Evolutionary conservation across 2,113 vertebrate species (phyloP), one percentile per base, ranked within the genome.

Genomic region (Orcinus orca): DNA sequence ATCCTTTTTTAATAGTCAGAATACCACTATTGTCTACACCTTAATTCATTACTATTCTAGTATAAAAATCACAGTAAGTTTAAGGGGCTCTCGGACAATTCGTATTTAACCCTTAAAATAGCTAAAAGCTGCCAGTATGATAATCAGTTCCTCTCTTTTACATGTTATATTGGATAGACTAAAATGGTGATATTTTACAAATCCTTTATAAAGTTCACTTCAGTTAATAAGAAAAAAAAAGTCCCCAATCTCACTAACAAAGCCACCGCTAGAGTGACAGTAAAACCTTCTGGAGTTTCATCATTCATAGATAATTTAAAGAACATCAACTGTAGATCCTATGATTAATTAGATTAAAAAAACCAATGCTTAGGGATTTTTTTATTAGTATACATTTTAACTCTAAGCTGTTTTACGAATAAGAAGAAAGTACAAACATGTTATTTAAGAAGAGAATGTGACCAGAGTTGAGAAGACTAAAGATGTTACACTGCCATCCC

Each of bases 121-220:
- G 3, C 33, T 92, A 44, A 85, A 88, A 90, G 17, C n/a, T 70
- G 13, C 29, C 33, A 55, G 20, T 85, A 55, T 41, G 29, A 62
- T 60, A 18, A 18, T 26, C 33, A 80, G 10, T 23, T 74, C 12
- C 23, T 12, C 58, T 81, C n/a, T 50, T 88, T 92, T 3, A 71
- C 8, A 4, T 63, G 13, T 74, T 80, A n/a, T 44, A 47, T 83
- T 85, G 68, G 29, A 70, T 79, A 17, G 20, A 70, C 47, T 67
- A 74, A 83, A 85, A 87, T 71, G 76, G 29, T 83, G 68, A 47
- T 44, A 88, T 82, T 82, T 92, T 70, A 31, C 31, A 55, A 70
- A 62, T 90, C 8, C 3, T 95, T 92, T 21, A 14, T 62, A 79
- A 90, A 60, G 15, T 80, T 97, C 29, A 70, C 70, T 86, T 95